Evolutionary conservation across 2,888 invertebrate genomes (phyloP).

Genomic region (Bellardia bayeri): DNA sequence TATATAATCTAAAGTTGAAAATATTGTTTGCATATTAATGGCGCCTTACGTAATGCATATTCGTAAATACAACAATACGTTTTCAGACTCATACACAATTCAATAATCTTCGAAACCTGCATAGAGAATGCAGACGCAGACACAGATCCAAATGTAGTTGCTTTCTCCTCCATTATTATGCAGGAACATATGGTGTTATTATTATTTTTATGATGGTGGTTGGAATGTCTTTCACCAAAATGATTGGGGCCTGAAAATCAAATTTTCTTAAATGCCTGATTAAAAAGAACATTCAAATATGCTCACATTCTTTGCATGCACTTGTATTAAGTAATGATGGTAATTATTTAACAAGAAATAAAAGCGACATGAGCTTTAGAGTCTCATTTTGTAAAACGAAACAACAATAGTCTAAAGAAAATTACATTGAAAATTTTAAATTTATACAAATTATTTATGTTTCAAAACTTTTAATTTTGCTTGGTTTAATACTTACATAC

Average conservation of each 20-base stretch:
- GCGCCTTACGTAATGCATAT: constrained; percentile 53
- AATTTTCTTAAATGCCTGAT: constrained; percentile 76
- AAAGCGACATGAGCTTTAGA: background rate
- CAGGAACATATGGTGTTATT: constrained; percentile 42
- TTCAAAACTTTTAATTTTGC: no score
- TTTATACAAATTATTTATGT: no score
- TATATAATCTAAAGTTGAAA: constrained; percentile 50
- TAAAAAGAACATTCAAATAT: constrained; percentile 51
- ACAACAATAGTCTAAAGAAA: no score
- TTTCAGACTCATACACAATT: background rate
- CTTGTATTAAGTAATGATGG: background rate
- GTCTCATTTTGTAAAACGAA: no score
- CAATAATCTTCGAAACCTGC: background rate
- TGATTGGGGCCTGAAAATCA: constrained; percentile 82
- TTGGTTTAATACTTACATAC: no score
- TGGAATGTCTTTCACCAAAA: constrained; percentile 71
- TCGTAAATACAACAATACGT: constrained; percentile 14
- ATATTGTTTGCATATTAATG: constrained; percentile 57
- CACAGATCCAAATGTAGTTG: constrained; percentile 28
- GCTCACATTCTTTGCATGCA: constrained; percentile 19
- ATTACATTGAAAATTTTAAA: no score
- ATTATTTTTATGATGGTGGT: constrained; percentile 46
- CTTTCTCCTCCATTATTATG: constrained; percentile 57
- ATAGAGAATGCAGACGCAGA: background rate
- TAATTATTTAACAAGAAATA: background rate